Conservation (phyloP, 1,140 invertebrate species). For the Tetramorium simillimum region DNA sequence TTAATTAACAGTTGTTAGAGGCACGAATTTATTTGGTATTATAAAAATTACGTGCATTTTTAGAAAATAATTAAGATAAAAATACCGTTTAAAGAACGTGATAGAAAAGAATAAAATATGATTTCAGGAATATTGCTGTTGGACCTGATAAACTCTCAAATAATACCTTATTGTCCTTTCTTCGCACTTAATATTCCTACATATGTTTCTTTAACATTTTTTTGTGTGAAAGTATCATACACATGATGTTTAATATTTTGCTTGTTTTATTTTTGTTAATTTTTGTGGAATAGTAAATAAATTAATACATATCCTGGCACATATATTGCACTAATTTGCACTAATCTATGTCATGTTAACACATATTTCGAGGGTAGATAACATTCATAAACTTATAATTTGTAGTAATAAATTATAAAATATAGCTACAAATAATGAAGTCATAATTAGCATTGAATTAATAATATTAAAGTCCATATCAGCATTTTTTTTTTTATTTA, state of each 20-base stretch:
- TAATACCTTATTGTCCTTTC: conserved; percentile 71
- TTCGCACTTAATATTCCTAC: conserved; percentile 68
- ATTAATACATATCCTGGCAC: not conserved
- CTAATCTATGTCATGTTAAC: conserved; percentile 7
- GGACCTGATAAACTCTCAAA: conserved; percentile 72
- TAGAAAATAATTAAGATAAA: conserved; percentile 25
- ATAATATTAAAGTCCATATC: not conserved
- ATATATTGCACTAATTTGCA: conserved; percentile 10
- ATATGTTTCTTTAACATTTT: conserved; percentile 36
- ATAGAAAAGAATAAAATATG: conserved; percentile 64
- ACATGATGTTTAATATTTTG: not conserved
- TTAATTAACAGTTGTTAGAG: not conserved
- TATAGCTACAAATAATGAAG: too few species aligned
- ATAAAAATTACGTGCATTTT: not conserved
- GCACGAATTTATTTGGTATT: not conserved
- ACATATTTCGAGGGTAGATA: not conserved
- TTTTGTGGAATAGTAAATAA: not conserved
- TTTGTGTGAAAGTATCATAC: not conserved
- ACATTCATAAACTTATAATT: not conserved
- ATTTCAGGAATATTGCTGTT: conserved; percentile 76
- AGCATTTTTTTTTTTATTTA: not conserved
- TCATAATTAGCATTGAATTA: not conserved
- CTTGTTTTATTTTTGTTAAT: conserved; percentile 12
- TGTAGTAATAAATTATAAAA: too few species aligned
- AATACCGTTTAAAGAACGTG: conserved; percentile 21